phyloP scores from a whole-genome alignment of 2,888 invertebrate species.

The Erynnis tages region DNA sequence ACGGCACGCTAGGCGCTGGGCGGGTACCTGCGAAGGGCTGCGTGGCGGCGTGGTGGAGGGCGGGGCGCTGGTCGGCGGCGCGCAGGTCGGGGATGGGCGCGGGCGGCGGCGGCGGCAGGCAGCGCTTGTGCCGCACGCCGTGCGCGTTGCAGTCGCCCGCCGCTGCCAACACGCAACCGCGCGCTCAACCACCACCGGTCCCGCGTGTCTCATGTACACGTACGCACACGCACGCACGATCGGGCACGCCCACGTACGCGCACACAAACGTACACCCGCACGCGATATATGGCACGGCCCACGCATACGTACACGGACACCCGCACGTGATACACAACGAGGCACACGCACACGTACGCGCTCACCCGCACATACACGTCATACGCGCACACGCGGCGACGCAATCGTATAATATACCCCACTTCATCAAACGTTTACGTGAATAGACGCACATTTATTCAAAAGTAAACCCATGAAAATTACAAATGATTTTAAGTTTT shows the following conservation, averaged over 20 bases:
- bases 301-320: not conserved
- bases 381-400: not conserved
- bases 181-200: constrained; percentile 75
- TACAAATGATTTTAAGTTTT: too few species aligned
- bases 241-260: constrained; percentile 54
- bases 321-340: constrained; percentile 29
- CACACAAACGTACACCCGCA: constrained; percentile 28
- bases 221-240: constrained; percentile 37
- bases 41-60: constrained; percentile 39
- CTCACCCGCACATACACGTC: constrained; percentile 6
- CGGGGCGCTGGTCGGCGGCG: constrained; percentile 79
- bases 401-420: too few species aligned
- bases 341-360: constrained; percentile 27
- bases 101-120: constrained; percentile 91
- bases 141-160: constrained; percentile 91
- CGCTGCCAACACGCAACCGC: too few species aligned
- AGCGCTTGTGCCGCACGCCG: constrained; percentile 91
- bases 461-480: too few species aligned
- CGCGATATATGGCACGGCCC: too few species aligned
- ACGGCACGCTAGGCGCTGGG: not conserved
- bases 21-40: constrained; percentile 40
- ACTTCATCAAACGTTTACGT: too few species aligned
- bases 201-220: constrained; percentile 27
- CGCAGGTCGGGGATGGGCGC: constrained; percentile 94
- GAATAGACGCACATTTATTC: too few species aligned